phyloP scores from a whole-genome alignment of 2,797 vertebrate genomes.

The Yasuhikotakia modesta region DNA sequence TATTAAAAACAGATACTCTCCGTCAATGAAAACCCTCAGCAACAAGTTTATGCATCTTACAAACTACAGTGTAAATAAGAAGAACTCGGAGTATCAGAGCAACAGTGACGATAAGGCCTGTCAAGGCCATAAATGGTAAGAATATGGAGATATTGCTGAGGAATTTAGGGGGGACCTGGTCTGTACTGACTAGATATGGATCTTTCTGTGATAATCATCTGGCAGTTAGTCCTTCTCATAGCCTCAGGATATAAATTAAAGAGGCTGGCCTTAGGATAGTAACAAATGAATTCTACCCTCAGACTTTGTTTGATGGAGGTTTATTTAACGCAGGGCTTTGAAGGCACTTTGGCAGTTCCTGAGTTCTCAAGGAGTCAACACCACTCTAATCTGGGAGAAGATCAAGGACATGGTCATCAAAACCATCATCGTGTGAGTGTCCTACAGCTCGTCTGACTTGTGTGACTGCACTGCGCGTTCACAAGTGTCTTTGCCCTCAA shows the following conservation, averaged over 20 bases:
- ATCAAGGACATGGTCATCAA: slow-evolving; percentile 98
- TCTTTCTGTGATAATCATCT: not conserved
- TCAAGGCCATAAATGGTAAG: slow-evolving; percentile 97
- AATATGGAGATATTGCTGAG: not conserved
- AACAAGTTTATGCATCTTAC: slow-evolving; percentile 98
- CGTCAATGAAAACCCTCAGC: slow-evolving; percentile 91
- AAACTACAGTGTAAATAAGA: slow-evolving; percentile 98
- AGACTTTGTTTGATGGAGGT: not conserved
- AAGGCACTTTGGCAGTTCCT: slow-evolving; percentile 94
- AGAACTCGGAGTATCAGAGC: slow-evolving; percentile 88
- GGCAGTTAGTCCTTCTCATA: not conserved
- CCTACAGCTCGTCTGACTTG: not conserved
- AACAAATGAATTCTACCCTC: not conserved
- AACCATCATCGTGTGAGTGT: slow-evolving; percentile 95
- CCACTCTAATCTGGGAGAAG: slow-evolving; percentile 90
- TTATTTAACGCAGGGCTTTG: slow-evolving; percentile 80
- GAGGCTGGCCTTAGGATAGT: not conserved
- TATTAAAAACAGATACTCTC: slow-evolving; percentile 84
- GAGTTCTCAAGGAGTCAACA: slow-evolving; percentile 86
- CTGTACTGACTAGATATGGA: not conserved
- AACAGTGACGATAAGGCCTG: slow-evolving; percentile 91
- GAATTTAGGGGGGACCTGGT: not conserved
- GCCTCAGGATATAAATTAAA: not conserved
- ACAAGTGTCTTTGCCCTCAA: too few relatives aligned
- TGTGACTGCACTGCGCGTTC: too few relatives aligned